Percentiles rank a stretch among this genome's conserved stretches.
Conservation (phyloP, 2,113 vertebrate species). For the Boulengeromyrus knoepffleri region DNA sequence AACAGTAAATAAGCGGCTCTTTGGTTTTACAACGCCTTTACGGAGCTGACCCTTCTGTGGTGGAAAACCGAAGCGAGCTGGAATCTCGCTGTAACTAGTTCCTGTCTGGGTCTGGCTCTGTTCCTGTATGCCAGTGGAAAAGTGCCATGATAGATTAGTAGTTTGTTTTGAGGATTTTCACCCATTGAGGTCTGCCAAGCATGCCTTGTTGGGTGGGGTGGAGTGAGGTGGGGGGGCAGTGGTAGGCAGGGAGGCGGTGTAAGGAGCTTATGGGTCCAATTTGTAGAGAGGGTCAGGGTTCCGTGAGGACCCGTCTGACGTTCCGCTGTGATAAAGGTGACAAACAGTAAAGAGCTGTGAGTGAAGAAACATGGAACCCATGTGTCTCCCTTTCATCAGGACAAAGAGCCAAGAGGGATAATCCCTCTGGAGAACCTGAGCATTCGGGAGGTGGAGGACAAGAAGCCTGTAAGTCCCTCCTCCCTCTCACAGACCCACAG, state of each 20-base stretch:
- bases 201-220: neutral
- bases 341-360: neutral
- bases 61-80: neutral
- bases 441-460: conserved; percentile 94
- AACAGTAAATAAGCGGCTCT: neutral
- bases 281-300: neutral
- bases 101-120: neutral
- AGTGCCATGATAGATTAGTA: neutral
- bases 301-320: neutral
- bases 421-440: conserved; percentile 95
- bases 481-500: neutral
- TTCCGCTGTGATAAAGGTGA: neutral
- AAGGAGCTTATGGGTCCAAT: neutral
- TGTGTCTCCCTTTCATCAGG: conserved; percentile 53
- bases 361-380: neutral
- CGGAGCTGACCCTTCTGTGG: neutral
- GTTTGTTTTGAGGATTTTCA: neutral
- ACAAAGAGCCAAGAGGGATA: conserved; percentile 95
- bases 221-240: neutral
- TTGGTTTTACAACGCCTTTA: neutral
- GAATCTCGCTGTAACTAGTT: neutral
- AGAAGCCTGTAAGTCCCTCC: conserved; percentile 79
- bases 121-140: neutral
- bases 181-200: neutral
- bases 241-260: neutral